Base-by-base conservation (phyloP, 2,888 invertebrate species). In the Axea sp. region DNA sequence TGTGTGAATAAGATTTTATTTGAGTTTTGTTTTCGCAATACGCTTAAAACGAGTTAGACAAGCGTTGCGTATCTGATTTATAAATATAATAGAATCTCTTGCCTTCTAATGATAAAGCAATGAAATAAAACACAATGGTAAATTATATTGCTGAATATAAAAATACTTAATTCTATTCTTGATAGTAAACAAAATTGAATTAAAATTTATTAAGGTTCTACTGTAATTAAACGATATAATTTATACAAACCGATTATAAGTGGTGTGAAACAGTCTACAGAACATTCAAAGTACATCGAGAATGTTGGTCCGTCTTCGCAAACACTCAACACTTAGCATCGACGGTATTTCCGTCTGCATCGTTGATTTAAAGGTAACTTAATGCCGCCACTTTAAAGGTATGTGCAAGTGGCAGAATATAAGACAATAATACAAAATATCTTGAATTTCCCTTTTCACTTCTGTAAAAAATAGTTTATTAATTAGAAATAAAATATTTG, bases 391-490 rank as follows among this genome's bases (percentile, higher is more conserved):
- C 45, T 65, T 53, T 30, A 4, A 26, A 28, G 30, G 24, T 53
- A 59, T 30, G 12, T 71, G 14, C 41, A 47, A 60, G 49, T 45
- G 41, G 33, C 28, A 47, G 51, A 49, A 47, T 67, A 55, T 26
- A 60, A 55, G 35, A 68, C 19, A 24, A 15, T 14, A 30, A 37
- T 60, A 53, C 53, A 68, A n/a, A n/a, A 37, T 51, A 6, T n/a
- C 7, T 22, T 37, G 35, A 12, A 60, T 24, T 53, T 8, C 24
- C 14, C 41, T 39, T 35, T 75, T 76, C 76, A 77, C 37, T 77
- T 77, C 77, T 77, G 69, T 0, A 74, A 72, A 59, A 7, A 22
- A 19, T n/a, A n/a, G n/a, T n/a, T n/a, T n/a, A n/a, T n/a, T n/a
- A n/a, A n/a, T n/a, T n/a, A n/a, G n/a, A n/a, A n/a, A n/a, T n/a